phyloP scores from a whole-genome alignment of 2,888 invertebrate genomes.

The Dinocampus coccinellae region DNA sequence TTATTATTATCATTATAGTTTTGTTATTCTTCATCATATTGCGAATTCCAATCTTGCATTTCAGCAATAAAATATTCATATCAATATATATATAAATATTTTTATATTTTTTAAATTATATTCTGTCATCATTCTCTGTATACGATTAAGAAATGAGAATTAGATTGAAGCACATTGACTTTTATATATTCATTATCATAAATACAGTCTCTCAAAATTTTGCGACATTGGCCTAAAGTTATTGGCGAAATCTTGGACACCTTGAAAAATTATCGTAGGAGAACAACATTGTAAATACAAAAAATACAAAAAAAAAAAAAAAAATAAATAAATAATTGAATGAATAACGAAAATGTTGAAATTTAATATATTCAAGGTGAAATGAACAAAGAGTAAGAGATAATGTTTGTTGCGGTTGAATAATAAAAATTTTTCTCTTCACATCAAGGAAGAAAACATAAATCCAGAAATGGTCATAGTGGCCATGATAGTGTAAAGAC shows the following conservation, averaged over 20 bases:
- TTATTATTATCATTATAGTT: too few relatives aligned
- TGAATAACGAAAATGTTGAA: too few relatives aligned
- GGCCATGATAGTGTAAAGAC: slow-evolving; percentile 42
- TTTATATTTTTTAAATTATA: neutral
- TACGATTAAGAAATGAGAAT: neutral
- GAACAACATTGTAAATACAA: neutral
- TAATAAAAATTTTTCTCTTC: neutral
- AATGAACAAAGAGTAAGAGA: neutral
- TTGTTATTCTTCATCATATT: neutral
- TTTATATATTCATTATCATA: neutral
- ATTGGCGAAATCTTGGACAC: neutral
- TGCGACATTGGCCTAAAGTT: neutral
- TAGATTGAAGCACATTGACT: neutral
- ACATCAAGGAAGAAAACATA: slow-evolving; percentile 5
- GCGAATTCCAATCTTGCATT: neutral
- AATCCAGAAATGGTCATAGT: slow-evolving; percentile 12
- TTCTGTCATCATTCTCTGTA: neutral
- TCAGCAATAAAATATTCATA: neutral
- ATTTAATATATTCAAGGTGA: slow-evolving; percentile 2
- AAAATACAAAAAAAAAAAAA: neutral
- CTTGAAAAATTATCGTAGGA: neutral
- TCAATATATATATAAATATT: too few relatives aligned
- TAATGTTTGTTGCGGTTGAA: neutral
- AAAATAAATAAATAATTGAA: too few relatives aligned
- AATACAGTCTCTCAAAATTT: neutral